Conservation (phyloP, 2,113 vertebrate species). For the Cyprinodon variegatus region DNA sequence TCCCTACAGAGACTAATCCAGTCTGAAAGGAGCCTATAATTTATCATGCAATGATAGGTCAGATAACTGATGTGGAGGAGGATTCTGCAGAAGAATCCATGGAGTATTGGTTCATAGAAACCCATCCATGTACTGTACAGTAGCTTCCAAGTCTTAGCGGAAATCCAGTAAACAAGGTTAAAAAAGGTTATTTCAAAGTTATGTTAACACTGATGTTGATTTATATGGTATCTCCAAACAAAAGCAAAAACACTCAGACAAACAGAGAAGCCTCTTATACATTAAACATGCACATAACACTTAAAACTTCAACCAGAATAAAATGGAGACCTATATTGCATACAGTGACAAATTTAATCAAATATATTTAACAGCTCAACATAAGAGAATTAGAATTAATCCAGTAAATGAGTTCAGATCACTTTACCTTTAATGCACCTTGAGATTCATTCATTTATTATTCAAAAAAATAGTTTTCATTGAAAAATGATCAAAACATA, state of each 20-base stretch:
- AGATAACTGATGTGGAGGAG: not conserved
- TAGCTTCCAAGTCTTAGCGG: not conserved
- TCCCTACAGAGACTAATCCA: constrained; percentile 15
- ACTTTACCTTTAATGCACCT: not conserved
- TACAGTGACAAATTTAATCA: not conserved
- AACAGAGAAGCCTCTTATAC: too few species aligned
- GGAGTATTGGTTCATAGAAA: not conserved
- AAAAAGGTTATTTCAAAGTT: not conserved
- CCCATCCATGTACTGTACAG: not conserved
- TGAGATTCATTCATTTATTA: not conserved
- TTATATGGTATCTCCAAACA: not conserved
- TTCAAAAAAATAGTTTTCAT: too few species aligned
- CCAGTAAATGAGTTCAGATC: not conserved
- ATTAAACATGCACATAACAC: not conserved
- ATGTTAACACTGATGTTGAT: not conserved
- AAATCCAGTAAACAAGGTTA: not conserved
- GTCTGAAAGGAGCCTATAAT: constrained; percentile 25
- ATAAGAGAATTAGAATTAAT: not conserved
- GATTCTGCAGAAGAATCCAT: not conserved
- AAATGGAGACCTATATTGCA: not conserved
- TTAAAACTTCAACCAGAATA: not conserved
- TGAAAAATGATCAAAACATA: too few species aligned
- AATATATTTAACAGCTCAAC: not conserved
- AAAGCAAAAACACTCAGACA: not conserved
- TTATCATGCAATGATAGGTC: constrained; percentile 12